Base-by-base conservation (phyloP, 2,113 vertebrate genomes). In the Galbula dea region DNA sequence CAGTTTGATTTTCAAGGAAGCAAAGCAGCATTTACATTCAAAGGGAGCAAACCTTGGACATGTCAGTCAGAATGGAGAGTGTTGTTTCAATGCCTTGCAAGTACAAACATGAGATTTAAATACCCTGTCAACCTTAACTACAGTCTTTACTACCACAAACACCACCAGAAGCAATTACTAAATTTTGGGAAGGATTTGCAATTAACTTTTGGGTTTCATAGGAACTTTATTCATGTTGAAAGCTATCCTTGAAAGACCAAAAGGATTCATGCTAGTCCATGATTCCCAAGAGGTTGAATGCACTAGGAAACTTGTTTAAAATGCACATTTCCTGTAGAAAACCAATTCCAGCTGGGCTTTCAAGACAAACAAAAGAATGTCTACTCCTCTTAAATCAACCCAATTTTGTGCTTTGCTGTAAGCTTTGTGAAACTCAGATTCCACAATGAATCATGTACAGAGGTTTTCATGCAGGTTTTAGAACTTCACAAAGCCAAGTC, bases 321-420 rank as follows among this genome's bases (percentile, higher is more conserved):
- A 96, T 89, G 89, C 94, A 87, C 86, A 71, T 96, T 97, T 97
- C 96, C 96, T 97, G 96, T 89, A 96, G 95, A 94, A 98, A 98
- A 97, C 85, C 68, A 95, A 93, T 97, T 96, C 92, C 97, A 97
- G 96, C 92, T 97, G 96, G 92, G 75, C 77, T 87, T 45, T 94
- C 55, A 85, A 94, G 83, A 69, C 83, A 96, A 97, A 96, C 89
- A 96, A 96, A 97, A 96, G 89, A 80, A 95, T 77, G 93, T 67
- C 79, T 97, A 87, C 95, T 97, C 96, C 94, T 96, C 92, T 94
- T 95, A 96, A 97, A 93, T 95, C 83, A 82, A 87, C 63, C 51
- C 86, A 91, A 69, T 89, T 94, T 94, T 90, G 51, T 80, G 83
- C 93, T 97, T 97, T 97, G 91, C 97, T 96, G 95, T 94, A 94